These are phyloP conservation scores for Timema cristinae DNA, from an alignment of 2,888 invertebrate species.

Conservation along the genomic window DNA sequence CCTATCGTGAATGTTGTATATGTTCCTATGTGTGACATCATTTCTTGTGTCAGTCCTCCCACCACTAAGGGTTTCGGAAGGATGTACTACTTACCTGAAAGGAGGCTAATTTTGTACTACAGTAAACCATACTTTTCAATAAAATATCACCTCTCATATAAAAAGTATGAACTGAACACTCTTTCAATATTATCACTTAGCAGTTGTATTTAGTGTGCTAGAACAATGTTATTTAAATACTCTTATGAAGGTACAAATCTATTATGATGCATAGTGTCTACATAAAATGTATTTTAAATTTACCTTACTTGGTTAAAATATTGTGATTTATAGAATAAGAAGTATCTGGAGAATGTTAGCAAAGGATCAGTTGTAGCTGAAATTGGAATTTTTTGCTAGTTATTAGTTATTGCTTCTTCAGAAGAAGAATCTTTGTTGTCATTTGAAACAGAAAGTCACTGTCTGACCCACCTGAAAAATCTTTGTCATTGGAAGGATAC, in stretches of 20 bases:
- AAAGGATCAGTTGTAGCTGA: too few species aligned
- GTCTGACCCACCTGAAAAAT: too few species aligned
- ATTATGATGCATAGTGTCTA: neutral
- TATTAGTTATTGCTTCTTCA: too few species aligned
- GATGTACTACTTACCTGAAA: conserved; percentile 4
- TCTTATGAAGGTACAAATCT: neutral
- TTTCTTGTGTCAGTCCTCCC: neutral
- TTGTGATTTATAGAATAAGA: neutral
- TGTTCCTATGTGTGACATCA: neutral
- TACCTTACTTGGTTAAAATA: neutral
- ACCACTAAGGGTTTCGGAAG: conserved; percentile 1
- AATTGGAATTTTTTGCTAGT: too few species aligned
- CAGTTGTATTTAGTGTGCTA: neutral
- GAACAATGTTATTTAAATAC: neutral
- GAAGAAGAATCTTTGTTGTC: too few species aligned
- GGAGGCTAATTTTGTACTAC: neutral
- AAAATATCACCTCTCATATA: neutral
- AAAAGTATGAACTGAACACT: neutral
- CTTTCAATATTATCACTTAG: neutral
- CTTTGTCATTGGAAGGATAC: too few species aligned
- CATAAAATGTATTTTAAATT: neutral
- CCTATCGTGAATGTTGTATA: too few species aligned
- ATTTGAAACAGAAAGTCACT: too few species aligned
- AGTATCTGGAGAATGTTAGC: too few species aligned
- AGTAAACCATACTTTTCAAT: neutral